These are phyloP conservation scores for Sigmodon hispidus DNA, from an alignment of 2,113 vertebrate genomes.

Conservation along the genomic window DNA sequence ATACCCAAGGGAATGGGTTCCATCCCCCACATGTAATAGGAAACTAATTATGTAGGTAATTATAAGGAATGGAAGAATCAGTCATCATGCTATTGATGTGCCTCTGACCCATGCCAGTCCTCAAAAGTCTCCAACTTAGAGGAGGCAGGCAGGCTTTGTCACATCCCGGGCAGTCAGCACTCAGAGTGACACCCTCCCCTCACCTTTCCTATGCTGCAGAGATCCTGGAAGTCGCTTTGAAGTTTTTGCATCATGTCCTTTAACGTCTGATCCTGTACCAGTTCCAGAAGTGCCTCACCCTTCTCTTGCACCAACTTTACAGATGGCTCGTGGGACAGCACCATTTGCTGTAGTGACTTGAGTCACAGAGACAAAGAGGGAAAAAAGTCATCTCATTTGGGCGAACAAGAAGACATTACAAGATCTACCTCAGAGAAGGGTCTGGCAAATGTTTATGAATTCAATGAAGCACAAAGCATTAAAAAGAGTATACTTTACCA, in stretches of 20 bases:
- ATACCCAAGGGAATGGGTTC: neutral
- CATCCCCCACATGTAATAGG: neutral
- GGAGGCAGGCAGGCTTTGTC: neutral
- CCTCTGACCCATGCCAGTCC: neutral
- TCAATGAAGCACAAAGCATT: neutral
- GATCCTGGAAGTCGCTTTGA: slow-evolving; percentile 89
- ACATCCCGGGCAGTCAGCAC: neutral
- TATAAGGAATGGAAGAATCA: neutral
- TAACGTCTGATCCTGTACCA: slow-evolving; percentile 89
- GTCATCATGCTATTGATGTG: neutral
- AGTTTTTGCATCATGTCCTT: slow-evolving; percentile 90
- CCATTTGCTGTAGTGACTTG: slow-evolving; percentile 93
- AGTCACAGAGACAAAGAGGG: slow-evolving; percentile 42
- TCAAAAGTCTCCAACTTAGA: neutral
- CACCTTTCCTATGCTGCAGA: slow-evolving; percentile 90
- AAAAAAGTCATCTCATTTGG: neutral
- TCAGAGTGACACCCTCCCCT: neutral
- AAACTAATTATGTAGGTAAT: neutral
- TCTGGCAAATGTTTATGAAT: neutral
- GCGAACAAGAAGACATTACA: neutral
- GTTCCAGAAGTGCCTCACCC: slow-evolving; percentile 90
- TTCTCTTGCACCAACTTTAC: slow-evolving; percentile 94
- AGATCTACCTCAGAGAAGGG: neutral
- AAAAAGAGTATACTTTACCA: neutral
- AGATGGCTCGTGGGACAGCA: slow-evolving; percentile 93